A percentile compares a stretch with the other conserved stretches of the same genome.
phyloP scores from a whole-genome alignment of 1,140 invertebrate genomes.

The Drosophila santomea region DNA sequence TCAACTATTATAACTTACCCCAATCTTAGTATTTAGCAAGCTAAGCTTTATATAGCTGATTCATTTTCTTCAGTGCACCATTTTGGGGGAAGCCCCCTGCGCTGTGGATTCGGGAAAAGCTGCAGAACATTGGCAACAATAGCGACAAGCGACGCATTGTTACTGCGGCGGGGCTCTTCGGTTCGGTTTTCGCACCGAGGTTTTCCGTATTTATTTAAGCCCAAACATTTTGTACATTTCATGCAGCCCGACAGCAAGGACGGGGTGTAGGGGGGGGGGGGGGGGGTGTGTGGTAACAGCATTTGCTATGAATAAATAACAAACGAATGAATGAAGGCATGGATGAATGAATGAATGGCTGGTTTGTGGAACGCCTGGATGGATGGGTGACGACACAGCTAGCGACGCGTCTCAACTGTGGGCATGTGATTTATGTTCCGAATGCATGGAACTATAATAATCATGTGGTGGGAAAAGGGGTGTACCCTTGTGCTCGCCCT shows the following conservation, averaged over 20 bases:
- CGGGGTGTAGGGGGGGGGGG: too few relatives aligned
- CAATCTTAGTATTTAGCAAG: too few relatives aligned
- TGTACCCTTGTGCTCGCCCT: background rate
- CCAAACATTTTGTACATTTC: slow-evolving; percentile 60
- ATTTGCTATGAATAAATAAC: slow-evolving; percentile 78
- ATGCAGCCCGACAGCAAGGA: slow-evolving; percentile 57
- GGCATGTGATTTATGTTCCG: slow-evolving; percentile 75
- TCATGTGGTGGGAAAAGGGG: slow-evolving; percentile 24
- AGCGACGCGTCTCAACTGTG: slow-evolving; percentile 34
- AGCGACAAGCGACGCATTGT: slow-evolving; percentile 70
- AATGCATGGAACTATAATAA: slow-evolving; percentile 75
- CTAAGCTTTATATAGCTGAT: background rate
- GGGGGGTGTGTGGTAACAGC: slow-evolving; percentile 22
- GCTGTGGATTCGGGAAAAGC: slow-evolving; percentile 1
- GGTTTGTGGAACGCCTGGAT: background rate
- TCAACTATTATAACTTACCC: too few relatives aligned
- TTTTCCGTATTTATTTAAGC: slow-evolving; percentile 70
- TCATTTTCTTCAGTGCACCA: slow-evolving; percentile 1
- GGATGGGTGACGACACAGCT: slow-evolving; percentile 32
- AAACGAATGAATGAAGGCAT: slow-evolving; percentile 45
- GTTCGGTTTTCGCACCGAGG: slow-evolving; percentile 52
- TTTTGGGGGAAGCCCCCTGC: background rate
- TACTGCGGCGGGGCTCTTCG: slow-evolving; percentile 57
- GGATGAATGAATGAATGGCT: slow-evolving; percentile 20
- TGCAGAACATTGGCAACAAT: slow-evolving; percentile 54